Percentiles rank a stretch among this genome's conserved stretches.
phyloP scores from a whole-genome alignment of 2,797 vertebrate genomes.

The Danio albolineatus region DNA sequence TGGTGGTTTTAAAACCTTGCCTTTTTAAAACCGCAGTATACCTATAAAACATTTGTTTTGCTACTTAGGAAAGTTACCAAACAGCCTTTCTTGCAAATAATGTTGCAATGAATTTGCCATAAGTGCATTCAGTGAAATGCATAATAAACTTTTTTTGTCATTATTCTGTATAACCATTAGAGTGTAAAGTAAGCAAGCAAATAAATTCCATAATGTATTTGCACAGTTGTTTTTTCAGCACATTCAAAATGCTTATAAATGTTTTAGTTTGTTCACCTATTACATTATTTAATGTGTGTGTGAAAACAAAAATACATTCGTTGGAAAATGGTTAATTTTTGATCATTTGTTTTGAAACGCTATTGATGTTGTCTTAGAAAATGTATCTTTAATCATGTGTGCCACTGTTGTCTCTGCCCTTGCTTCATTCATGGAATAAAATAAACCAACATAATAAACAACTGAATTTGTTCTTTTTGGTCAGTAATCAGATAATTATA shows the following conservation, averaged over 20 bases:
- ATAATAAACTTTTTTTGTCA: not conserved
- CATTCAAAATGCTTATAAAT: not conserved
- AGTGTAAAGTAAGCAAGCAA: not conserved
- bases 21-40: too few relatives aligned
- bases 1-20: too few relatives aligned
- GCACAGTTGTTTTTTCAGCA: not conserved
- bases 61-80: not conserved
- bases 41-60: not conserved
- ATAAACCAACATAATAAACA: not conserved
- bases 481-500: not conserved
- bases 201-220: not conserved
- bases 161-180: not conserved
- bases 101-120: not conserved
- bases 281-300: not conserved
- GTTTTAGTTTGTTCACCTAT: not conserved
- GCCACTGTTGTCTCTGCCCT: not conserved
- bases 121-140: constrained; percentile 1
- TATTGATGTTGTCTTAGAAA: not conserved
- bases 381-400: not conserved
- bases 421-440: not conserved
- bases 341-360: not conserved
- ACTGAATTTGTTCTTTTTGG: not conserved
- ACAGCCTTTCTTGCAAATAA: not conserved
- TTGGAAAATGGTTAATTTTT: not conserved
- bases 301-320: not conserved